These are phyloP conservation scores for Diuraphis noxia DNA, from an alignment of 1,140 invertebrate species.

Conservation along the genomic window DNA sequence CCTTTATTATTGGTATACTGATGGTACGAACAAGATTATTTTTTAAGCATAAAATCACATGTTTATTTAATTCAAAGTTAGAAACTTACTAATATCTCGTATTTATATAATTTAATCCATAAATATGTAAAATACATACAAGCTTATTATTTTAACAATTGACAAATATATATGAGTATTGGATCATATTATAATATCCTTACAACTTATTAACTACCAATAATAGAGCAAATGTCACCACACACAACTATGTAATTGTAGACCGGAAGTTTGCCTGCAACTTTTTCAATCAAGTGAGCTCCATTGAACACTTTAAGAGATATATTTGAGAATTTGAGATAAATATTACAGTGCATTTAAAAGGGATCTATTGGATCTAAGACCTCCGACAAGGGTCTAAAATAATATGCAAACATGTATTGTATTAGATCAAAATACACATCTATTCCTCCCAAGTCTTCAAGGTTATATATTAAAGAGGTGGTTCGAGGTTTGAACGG, in stretches of 20 bases:
- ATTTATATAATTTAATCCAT: background rate
- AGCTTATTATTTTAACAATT: background rate
- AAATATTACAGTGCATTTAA: too few relatives aligned
- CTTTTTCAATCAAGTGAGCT: too few relatives aligned
- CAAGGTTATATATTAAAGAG: too few relatives aligned
- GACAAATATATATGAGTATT: background rate
- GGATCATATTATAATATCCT: background rate
- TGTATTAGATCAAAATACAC: too few relatives aligned
- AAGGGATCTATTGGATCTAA: too few relatives aligned
- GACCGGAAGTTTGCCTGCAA: too few relatives aligned
- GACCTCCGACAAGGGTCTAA: too few relatives aligned
- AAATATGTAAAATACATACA: background rate
- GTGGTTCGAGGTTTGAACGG: too few relatives aligned
- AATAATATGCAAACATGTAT: too few relatives aligned
- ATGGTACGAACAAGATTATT: background rate
- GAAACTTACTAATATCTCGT: background rate
- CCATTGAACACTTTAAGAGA: too few relatives aligned
- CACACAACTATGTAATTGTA: background rate
- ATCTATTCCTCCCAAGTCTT: too few relatives aligned
- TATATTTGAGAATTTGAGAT: too few relatives aligned
- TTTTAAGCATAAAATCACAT: background rate
- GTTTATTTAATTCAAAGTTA: background rate
- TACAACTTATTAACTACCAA: background rate
- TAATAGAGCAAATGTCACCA: background rate
- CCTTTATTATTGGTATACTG: background rate